phyloP scores from a whole-genome alignment of 2,888 invertebrate species.

The Bellardia bayeri region DNA sequence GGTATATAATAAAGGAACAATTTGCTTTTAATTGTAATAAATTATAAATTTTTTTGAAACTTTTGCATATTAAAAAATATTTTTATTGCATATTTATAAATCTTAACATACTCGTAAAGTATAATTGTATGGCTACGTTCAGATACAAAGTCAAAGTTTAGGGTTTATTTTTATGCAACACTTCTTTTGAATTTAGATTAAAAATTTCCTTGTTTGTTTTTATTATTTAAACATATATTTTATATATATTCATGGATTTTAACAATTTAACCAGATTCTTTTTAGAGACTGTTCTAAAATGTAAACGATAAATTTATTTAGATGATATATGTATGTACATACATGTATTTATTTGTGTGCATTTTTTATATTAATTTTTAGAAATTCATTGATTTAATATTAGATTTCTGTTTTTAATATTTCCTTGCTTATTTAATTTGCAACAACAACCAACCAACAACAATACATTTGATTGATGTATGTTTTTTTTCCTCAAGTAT shows the following conservation, averaged over 20 bases:
- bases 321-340: conserved; percentile 14
- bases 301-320: conserved; percentile 29
- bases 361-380: conserved; percentile 29
- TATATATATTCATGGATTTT: conserved; percentile 12
- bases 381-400: conserved; percentile 1
- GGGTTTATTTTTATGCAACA: conserved; percentile 73
- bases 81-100: not conserved
- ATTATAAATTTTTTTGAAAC: too few species aligned
- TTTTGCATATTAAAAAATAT: not conserved
- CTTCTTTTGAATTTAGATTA: conserved; percentile 16
- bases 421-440: conserved; percentile 34
- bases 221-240: not conserved
- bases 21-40: too few species aligned
- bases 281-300: not conserved
- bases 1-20: too few species aligned
- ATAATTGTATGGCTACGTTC: not conserved
- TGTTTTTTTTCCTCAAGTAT: conserved; percentile 21
- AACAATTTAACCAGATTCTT: not conserved
- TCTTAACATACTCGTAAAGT: not conserved
- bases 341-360: conserved; percentile 25
- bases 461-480: conserved; percentile 24
- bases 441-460: conserved; percentile 66
- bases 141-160: not conserved
- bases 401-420: conserved; percentile 32
- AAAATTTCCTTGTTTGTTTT: not conserved